These are phyloP conservation scores for Uloborus plumipes DNA, from an alignment of 2,888 invertebrate genomes.

Conservation along the genomic window DNA sequence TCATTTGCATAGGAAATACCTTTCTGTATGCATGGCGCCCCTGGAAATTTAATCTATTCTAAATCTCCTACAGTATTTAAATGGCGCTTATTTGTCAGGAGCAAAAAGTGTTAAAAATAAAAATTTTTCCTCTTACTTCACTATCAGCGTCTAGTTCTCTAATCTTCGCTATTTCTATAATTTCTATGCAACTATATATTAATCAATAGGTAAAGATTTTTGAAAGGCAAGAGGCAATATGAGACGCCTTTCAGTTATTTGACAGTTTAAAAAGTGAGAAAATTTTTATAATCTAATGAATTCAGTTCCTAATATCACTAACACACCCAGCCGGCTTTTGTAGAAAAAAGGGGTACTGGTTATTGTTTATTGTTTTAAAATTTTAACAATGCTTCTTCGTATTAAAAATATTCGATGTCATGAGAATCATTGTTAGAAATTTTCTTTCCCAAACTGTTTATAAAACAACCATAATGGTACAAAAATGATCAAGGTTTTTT, in stretches of 20 bases:
- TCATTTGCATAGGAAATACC: neutral
- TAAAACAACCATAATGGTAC: too few species aligned
- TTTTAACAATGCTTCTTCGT: neutral
- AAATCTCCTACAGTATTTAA: constrained; percentile 38
- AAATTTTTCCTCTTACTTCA: constrained; percentile 30
- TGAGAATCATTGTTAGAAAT: too few species aligned
- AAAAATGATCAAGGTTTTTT: too few species aligned
- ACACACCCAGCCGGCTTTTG: constrained; percentile 16
- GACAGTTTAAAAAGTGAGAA: constrained; percentile 60
- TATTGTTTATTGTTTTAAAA: neutral
- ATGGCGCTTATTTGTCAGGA: constrained; percentile 61
- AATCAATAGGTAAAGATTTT: constrained; percentile 45
- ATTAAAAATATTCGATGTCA: too few species aligned
- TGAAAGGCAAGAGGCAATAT: constrained; percentile 61
- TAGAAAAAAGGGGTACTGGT: neutral
- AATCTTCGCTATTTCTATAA: constrained; percentile 32
- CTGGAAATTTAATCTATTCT: constrained; percentile 51
- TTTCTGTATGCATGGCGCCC: constrained; percentile 29
- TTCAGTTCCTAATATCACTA: constrained; percentile 30
- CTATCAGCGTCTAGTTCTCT: constrained; percentile 39
- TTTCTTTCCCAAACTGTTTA: too few species aligned
- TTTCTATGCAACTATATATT: constrained; percentile 35
- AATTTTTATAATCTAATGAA: constrained; percentile 44
- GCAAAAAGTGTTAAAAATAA: constrained; percentile 64
- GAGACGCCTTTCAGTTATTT: constrained; percentile 53